Base-by-base conservation (phyloP, 2,113 vertebrate genomes). In the Coregonus clupeaformis region DNA sequence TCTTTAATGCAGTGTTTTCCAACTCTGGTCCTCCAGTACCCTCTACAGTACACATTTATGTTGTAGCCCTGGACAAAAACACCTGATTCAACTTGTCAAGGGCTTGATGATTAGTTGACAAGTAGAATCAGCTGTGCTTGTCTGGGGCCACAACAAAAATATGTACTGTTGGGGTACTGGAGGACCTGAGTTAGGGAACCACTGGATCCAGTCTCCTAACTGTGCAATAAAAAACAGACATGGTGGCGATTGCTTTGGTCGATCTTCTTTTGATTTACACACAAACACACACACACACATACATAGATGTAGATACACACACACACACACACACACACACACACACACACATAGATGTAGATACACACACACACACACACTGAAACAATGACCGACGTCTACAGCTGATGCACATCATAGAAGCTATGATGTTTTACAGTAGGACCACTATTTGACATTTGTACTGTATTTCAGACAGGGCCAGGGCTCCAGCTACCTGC, bases 401-500 rank as follows among this genome's bases (percentile, higher is more conserved):
- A 2, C 45, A 14, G 47, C 12, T 49, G 47, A 49, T 49, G 11
- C 47, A 49, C 11, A 49, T 25, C 57, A 32, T 42, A 49, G 13
- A 49, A 12, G 14, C 47, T 52, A 13, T 52, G 14, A 52, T 1
- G 3, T 52, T 14, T 27, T 4, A 18, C 22, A n/a, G 3, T n/a
- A 20, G 12, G 49, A 52, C 11, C 47, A 12, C 3, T 20, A 16
- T 6, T 63, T 32, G 13, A n/a, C 47, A 42, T 42, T 42, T 42
- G 36, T 42, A 11, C 36, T 45, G 62, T 68, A 9, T 84, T 86
- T 27, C 90, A 99, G 97, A 78, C 94, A 94, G 32, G 93, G 91
- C 72, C 93, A 95, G 67, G 94, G 94, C 16, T 92, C 94, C 0
- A 88, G 93, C 69, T 95, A 93, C 74, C 92, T 96, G 72, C 93